Evolutionary conservation across 1,140 invertebrate species (phyloP), one percentile per base, ranked within the genome.

Genomic region (Zeugodacus cucurbitae): DNA sequence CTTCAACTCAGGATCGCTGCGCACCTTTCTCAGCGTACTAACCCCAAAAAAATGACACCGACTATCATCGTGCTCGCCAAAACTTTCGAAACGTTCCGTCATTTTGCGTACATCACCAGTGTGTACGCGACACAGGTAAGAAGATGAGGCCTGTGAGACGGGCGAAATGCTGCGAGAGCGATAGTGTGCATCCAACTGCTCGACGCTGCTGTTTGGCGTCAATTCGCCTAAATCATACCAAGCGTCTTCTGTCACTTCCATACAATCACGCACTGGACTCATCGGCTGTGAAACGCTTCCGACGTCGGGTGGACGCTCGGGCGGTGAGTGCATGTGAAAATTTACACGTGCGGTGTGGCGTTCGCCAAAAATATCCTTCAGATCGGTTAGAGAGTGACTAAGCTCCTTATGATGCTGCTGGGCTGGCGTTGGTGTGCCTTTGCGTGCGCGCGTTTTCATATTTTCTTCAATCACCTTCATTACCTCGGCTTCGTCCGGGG

Each of bases 341-440:
- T 93, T 93, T 92, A 92, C 91, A 11, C 92, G 89, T 11, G 93
- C 91, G 0, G 91, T 90, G 0, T 95, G 94, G 20, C 94, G 94
- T 92, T 97, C 97, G 0, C 97, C 97, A 90, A 96, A 97, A 0
- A 97, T 91, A 82, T 97, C 97, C 90, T 97, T 97, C 59, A 97
- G 91, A 92, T 97, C 95, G 34, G 96, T 97, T 89, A 96, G 95
- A 0, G 96, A 96, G 64, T 95, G 94, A 41, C 94, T 94, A 34
- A 95, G 86, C 88, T 93, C 90, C 58, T 89, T 90, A 82, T 91
- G 91, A 8, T 87, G 54, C 1, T 17, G 14, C 14, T 37, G 44
- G 82, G 90, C 88, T 87, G 89, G 59, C 87, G 88, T 70, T 62
- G 88, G 64, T 88, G 90, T 88, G 78, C 89, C 89, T 54, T 92